A percentile compares a stretch with the other conserved stretches of the same genome.
These are phyloP conservation scores for Dendrolimus pini DNA, from an alignment of 2,888 invertebrate species.

Conservation along the genomic window DNA sequence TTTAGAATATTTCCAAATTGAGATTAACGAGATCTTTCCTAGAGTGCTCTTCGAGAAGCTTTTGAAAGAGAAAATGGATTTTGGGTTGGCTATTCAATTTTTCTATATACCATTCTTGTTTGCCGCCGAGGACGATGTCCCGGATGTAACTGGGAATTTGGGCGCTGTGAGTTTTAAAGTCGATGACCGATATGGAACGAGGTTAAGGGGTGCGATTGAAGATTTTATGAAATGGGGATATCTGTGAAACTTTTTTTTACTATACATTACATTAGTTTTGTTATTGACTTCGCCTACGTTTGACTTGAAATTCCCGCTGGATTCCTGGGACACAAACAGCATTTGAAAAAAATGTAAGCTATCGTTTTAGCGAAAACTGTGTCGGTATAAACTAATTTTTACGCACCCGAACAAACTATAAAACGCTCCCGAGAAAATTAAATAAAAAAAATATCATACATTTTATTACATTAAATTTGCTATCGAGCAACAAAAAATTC, in stretches of 20 bases:
- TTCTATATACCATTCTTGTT: conserved; percentile 27
- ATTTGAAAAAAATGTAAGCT: no score
- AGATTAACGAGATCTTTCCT: conserved; percentile 25
- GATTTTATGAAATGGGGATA: conserved; percentile 30
- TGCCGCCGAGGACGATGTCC: conserved; percentile 21
- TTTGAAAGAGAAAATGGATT: conserved; percentile 26
- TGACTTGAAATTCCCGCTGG: no score
- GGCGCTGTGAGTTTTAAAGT: conserved; percentile 16
- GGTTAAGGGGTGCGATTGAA: conserved; percentile 25
- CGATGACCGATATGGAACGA: conserved; percentile 21
- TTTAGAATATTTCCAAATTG: conserved; percentile 28
- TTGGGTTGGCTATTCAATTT: conserved; percentile 22
- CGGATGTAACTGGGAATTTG: conserved; percentile 24
- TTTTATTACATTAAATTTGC: no score
- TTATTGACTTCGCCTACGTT: no score
- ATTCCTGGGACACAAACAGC: no score
- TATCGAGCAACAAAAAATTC: no score
- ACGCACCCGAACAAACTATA: no score
- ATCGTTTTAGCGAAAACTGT: no score
- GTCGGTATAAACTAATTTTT: no score
- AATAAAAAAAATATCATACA: no score
- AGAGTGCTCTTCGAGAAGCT: conserved; percentile 28
- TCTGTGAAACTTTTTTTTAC: conserved; percentile 1
- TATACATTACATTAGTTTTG: no score
- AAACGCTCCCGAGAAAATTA: no score